Evolutionary conservation across 2,797 vertebrate species (phyloP).

Genomic region (Lateolabrax maculatus): DNA sequence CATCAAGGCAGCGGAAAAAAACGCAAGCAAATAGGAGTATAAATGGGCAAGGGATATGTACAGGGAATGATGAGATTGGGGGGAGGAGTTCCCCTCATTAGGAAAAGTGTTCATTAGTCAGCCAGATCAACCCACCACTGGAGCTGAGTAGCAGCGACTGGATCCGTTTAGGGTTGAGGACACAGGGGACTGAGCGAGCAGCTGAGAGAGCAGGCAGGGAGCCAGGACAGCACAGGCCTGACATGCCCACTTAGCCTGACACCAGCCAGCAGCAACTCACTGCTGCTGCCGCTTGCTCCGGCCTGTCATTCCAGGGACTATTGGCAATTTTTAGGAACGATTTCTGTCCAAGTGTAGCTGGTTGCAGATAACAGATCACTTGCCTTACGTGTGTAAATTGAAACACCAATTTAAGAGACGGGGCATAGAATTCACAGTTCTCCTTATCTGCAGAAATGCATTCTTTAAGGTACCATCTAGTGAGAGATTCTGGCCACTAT

Average conservation of each 20-base stretch:
- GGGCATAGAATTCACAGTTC: background rate
- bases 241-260: slow-evolving; percentile 80
- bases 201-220: slow-evolving; percentile 80
- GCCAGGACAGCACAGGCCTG: slow-evolving; percentile 77
- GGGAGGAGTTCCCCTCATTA: slow-evolving; percentile 65
- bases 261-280: slow-evolving; percentile 71
- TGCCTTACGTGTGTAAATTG: background rate
- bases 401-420: background rate
- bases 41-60: slow-evolving; percentile 29
- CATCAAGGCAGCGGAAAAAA: slow-evolving; percentile 4
- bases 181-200: slow-evolving; percentile 78
- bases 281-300: slow-evolving; percentile 51
- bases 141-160: slow-evolving; percentile 79
- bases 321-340: slow-evolving; percentile 39
- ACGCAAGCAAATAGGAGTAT: slow-evolving; percentile 40
- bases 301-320: slow-evolving; percentile 45
- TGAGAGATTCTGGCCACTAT: background rate
- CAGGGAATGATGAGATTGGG: slow-evolving; percentile 25
- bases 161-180: slow-evolving; percentile 80
- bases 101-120: slow-evolving; percentile 78
- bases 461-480: background rate
- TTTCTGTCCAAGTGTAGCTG: slow-evolving; percentile 32
- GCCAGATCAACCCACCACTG: slow-evolving; percentile 67
- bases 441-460: background rate
- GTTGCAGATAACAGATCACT: slow-evolving; percentile 39